Percentiles rank a stretch among this genome's conserved stretches.
These are phyloP conservation scores for Thera obeliscata DNA, from an alignment of 2,888 invertebrate species.

Conservation along the genomic window DNA sequence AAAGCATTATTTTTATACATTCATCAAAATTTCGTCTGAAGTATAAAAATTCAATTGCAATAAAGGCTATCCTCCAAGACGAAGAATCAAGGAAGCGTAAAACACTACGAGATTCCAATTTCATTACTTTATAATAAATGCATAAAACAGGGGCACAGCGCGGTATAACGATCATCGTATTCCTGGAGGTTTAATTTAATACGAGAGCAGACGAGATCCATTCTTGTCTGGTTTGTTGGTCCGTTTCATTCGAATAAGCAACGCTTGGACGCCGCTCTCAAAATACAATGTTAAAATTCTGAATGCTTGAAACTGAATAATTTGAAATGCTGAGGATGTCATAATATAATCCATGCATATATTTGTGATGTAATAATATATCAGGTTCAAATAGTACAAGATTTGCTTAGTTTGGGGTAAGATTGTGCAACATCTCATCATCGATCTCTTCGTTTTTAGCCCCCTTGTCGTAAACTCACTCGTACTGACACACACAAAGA, in stretches of 20 bases:
- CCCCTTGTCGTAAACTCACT: no score
- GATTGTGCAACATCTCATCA: no score
- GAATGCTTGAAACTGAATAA: no score
- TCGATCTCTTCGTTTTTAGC: no score
- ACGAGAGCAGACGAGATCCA: slow-evolving; percentile 28
- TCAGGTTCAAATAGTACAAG: no score
- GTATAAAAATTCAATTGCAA: not conserved
- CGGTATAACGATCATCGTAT: slow-evolving; percentile 30
- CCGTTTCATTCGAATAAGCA: slow-evolving; percentile 9
- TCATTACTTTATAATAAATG: slow-evolving; percentile 10
- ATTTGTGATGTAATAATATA: no score
- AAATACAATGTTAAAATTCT: not conserved
- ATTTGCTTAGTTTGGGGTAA: no score
- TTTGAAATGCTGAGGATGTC: no score
- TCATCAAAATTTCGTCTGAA: no score
- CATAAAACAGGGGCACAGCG: slow-evolving; percentile 9
- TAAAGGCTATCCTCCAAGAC: slow-evolving; percentile 6
- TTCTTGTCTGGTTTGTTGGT: slow-evolving; percentile 28
- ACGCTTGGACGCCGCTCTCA: slow-evolving; percentile 1
- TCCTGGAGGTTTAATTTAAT: slow-evolving; percentile 34
- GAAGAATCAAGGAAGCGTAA: not conserved
- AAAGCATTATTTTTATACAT: no score
- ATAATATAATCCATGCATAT: no score
- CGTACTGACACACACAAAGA: no score
- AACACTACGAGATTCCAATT: not conserved